Conservation (phyloP, 2,888 invertebrate species). For the Mylabris sibirica region DNA sequence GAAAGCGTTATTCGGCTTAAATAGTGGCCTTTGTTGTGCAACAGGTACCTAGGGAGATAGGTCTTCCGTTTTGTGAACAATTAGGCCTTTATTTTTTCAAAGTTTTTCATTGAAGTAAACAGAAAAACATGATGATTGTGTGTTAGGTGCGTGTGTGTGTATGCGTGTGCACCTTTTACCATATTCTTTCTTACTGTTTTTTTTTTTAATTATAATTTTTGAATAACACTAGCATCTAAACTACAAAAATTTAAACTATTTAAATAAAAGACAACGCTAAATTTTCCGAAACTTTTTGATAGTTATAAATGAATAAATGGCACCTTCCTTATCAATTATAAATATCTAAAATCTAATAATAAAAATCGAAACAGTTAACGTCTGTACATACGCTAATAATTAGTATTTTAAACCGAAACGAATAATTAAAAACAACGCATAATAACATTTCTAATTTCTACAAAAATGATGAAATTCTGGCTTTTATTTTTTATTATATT, state of each 20-base stretch:
- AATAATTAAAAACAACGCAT: conserved; percentile 19
- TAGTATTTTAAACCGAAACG: neutral
- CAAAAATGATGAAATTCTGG: conserved; percentile 13
- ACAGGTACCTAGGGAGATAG: conserved; percentile 46
- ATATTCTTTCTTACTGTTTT: neutral
- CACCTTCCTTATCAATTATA: conserved; percentile 36
- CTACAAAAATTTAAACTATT: neutral
- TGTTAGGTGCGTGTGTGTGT: neutral
- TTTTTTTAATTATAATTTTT: conserved; percentile 28
- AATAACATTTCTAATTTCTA: conserved; percentile 34
- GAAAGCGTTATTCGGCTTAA: neutral
- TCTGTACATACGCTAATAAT: conserved; percentile 48
- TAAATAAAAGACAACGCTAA: neutral
- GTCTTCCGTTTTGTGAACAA: conserved; percentile 45
- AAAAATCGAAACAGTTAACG: conserved; percentile 38
- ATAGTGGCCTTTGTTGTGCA: conserved; percentile 19
- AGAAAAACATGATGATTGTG: neutral
- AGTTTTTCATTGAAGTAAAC: neutral
- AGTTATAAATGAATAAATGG: conserved; percentile 38
- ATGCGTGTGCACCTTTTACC: conserved; percentile 45
- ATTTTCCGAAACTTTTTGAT: neutral
- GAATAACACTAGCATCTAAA: conserved; percentile 36
- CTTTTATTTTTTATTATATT: neutral
- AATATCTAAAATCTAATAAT: conserved; percentile 36
- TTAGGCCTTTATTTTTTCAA: conserved; percentile 56